Evolutionary conservation across 2,888 invertebrate genomes (phyloP).

Genomic region (Acleris laterana): DNA sequence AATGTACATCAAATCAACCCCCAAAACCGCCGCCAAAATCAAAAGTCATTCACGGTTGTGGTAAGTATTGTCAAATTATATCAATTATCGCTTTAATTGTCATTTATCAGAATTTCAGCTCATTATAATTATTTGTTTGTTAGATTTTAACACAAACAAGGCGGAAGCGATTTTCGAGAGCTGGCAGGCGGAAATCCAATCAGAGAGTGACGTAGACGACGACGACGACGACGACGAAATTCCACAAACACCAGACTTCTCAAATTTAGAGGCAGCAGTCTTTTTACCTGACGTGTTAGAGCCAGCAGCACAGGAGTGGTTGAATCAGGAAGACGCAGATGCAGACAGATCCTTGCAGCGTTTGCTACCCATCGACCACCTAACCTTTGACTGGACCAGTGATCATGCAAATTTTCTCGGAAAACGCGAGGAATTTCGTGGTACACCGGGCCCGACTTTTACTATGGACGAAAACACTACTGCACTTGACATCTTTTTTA

Average conservation of each 20-base stretch:
- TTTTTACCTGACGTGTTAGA: not conserved
- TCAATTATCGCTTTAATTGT: no score
- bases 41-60: no score
- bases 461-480: constrained; percentile 6
- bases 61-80: no score
- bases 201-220: not conserved
- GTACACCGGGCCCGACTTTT: constrained; percentile 30
- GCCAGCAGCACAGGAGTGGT: not conserved
- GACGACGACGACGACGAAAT: not conserved
- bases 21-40: no score
- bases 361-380: constrained; percentile 29
- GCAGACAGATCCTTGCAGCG: constrained; percentile 16
- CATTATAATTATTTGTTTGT: not conserved
- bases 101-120: not conserved
- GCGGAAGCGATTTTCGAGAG: constrained; percentile 5
- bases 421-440: constrained; percentile 19
- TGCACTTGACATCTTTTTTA: constrained; percentile 16
- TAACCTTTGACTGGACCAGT: constrained; percentile 30
- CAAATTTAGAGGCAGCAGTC: constrained; percentile 1
- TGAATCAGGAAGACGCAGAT: constrained; percentile 21
- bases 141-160: constrained; percentile 1
- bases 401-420: constrained; percentile 17
- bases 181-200: not conserved
- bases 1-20: no score
- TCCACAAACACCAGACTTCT: not conserved